A percentile compares a stretch with the other conserved stretches of the same genome.
These are phyloP conservation scores for Sternotherus odoratus DNA, from an alignment of 2,797 vertebrate species.

Conservation along the genomic window DNA sequence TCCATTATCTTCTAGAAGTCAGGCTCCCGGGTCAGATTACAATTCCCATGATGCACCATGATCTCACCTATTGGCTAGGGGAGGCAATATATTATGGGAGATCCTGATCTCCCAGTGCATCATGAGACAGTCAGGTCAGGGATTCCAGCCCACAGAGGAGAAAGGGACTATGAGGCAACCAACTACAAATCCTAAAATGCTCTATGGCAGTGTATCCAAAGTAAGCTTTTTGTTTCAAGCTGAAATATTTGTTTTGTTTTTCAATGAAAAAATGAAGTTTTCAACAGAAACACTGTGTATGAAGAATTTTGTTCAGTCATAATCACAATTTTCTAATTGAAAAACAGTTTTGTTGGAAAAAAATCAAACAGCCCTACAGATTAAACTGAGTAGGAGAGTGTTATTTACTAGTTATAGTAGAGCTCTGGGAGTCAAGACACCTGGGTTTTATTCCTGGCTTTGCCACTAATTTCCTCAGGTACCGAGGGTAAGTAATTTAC, in stretches of 20 bases:
- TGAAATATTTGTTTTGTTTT: background rate
- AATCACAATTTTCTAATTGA: background rate
- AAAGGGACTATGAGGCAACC: background rate
- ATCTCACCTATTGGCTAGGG: background rate
- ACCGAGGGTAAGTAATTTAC: background rate
- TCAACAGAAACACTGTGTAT: background rate
- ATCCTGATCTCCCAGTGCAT: rapidly evolving
- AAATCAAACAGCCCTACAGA: background rate
- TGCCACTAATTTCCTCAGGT: background rate
- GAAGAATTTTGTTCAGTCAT: background rate
- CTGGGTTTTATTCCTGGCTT: background rate
- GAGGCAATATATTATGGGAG: background rate
- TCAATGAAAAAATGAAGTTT: background rate
- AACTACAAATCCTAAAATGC: background rate
- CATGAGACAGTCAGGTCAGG: background rate
- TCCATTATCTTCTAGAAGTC: background rate
- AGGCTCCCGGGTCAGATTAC: background rate
- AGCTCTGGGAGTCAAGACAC: background rate
- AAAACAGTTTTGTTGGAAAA: background rate
- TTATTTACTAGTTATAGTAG: background rate
- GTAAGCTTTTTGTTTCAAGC: background rate
- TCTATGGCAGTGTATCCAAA: background rate
- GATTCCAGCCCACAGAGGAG: background rate
- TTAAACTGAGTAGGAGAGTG: background rate
- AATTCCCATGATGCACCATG: no score